phyloP scores from a whole-genome alignment of 2,113 vertebrate genomes.

The Meriones unguiculatus region DNA sequence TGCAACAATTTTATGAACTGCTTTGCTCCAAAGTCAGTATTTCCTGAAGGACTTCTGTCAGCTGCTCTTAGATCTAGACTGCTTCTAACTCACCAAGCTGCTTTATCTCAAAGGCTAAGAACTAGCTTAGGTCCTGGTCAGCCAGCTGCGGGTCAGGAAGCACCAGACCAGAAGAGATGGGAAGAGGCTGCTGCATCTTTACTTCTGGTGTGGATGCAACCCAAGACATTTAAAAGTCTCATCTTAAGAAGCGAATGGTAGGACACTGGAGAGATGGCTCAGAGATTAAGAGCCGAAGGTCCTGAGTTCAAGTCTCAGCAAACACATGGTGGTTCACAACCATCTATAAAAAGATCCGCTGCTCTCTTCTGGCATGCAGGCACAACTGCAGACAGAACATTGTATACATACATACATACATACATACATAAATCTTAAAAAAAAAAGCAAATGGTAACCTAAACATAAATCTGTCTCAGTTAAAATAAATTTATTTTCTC shows the following conservation, averaged over 20 bases:
- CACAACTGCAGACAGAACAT: too few species aligned
- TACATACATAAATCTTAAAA: too few species aligned
- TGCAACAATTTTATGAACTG: neutral
- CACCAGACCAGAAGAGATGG: neutral
- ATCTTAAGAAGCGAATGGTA: neutral
- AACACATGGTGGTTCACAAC: too few species aligned
- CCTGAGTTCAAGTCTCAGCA: too few species aligned
- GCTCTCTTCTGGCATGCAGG: too few species aligned
- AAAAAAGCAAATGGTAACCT: neutral
- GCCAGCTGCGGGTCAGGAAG: neutral
- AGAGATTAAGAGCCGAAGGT: too few species aligned
- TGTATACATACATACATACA: too few species aligned
- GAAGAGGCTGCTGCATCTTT: neutral
- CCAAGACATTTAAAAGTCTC: neutral
- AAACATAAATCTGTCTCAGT: neutral
- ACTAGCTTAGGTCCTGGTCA: neutral
- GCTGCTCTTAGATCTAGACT: neutral
- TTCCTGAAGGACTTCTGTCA: neutral
- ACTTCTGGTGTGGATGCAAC: neutral
- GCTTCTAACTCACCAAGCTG: neutral
- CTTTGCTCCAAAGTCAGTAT: constrained; percentile 6
- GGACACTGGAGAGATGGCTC: too few species aligned
- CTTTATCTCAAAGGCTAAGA: constrained; percentile 5
- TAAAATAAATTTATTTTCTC: neutral
- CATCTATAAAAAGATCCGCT: too few species aligned